A percentile compares a stretch with the other conserved stretches of the same genome.
Evolutionary conservation across 2,797 vertebrate species (phyloP).

Genomic region (Pachyuromys duprasi): DNA sequence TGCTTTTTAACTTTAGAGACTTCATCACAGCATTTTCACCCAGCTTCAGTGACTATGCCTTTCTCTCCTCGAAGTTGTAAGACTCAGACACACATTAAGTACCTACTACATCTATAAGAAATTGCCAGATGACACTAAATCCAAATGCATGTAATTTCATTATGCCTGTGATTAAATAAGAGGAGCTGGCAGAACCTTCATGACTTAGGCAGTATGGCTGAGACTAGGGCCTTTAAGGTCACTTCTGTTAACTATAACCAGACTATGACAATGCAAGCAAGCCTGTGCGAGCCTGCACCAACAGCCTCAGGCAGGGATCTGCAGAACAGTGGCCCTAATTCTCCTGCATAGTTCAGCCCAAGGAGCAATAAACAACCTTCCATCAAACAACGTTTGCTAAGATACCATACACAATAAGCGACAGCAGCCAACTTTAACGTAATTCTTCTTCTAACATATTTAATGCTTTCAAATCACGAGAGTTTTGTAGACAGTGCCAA

Average conservation of each 20-base stretch:
- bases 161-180: background rate
- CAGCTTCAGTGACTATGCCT: background rate
- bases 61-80: background rate
- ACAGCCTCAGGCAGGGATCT: rapidly evolving
- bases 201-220: background rate
- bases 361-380: background rate
- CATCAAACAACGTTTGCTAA: background rate
- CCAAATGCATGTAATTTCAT: background rate
- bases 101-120: background rate
- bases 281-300: background rate
- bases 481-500: background rate
- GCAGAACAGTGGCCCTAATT: background rate
- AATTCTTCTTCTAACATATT: conserved; percentile 44
- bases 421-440: background rate
- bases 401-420: background rate
- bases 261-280: rapidly evolving
- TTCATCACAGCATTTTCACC: background rate
- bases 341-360: background rate
- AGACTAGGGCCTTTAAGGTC: background rate
- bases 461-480: background rate
- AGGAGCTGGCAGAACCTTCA: background rate
- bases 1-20: background rate
- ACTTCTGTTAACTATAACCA: background rate
- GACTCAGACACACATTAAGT: background rate
- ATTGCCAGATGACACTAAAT: background rate